Evolutionary conservation across 2,113 vertebrate species (phyloP).

Genomic region (Cyprinodon tularosa): DNA sequence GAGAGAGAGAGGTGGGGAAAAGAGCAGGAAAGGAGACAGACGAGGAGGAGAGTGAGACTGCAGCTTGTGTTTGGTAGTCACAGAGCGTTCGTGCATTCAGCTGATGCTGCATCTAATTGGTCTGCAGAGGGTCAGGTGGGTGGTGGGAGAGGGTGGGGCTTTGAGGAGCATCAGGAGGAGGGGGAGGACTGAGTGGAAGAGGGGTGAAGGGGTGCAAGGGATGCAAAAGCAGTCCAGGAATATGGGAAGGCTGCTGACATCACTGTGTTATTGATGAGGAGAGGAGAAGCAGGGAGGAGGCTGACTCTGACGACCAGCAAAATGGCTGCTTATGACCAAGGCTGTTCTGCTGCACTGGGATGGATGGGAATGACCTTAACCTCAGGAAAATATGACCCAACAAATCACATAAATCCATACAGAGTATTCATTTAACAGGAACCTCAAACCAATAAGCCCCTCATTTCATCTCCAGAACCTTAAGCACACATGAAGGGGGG

Average conservation of each 20-base stretch:
- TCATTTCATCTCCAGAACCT: slow-evolving; percentile 1
- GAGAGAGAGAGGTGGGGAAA: slow-evolving; percentile 49
- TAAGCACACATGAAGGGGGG: slow-evolving; percentile 1
- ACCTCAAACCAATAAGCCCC: neutral
- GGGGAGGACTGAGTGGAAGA: slow-evolving; percentile 13
- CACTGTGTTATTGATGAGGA: slow-evolving; percentile 41
- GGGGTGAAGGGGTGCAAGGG: slow-evolving; percentile 59
- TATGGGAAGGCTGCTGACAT: slow-evolving; percentile 59
- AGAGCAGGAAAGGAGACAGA: slow-evolving; percentile 55
- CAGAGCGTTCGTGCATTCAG: slow-evolving; percentile 65
- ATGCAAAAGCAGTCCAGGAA: slow-evolving; percentile 66
- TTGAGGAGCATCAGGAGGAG: slow-evolving; percentile 19
- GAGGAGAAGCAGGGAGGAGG: slow-evolving; percentile 11
- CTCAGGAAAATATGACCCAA: neutral
- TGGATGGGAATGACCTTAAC: neutral
- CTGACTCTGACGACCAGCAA: slow-evolving; percentile 63
- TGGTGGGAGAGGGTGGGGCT: slow-evolving; percentile 57
- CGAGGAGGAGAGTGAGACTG: slow-evolving; percentile 75
- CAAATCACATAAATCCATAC: neutral
- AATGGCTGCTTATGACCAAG: slow-evolving; percentile 44
- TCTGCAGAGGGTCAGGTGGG: slow-evolving; percentile 72
- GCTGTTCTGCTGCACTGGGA: slow-evolving; percentile 12
- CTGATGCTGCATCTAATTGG: slow-evolving; percentile 69
- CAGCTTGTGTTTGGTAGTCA: slow-evolving; percentile 78
- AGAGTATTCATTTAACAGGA: neutral